Conservation (phyloP, 2,113 vertebrate genomes). For the Oncorhynchus nerka region DNA sequence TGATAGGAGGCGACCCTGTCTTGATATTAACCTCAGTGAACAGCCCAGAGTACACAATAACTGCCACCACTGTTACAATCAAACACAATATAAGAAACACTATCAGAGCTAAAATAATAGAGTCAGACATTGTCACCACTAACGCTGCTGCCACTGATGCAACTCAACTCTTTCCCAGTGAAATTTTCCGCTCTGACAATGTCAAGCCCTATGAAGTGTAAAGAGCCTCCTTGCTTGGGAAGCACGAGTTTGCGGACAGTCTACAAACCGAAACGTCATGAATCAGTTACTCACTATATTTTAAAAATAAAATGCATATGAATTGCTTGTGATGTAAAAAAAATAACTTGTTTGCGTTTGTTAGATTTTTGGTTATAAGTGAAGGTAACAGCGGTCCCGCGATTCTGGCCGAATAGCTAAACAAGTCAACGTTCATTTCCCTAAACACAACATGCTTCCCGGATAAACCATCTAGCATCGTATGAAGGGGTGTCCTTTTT, state of each 20-base stretch:
- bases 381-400: not conserved
- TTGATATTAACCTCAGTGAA: slow-evolving; percentile 81
- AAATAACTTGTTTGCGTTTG: not conserved
- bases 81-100: slow-evolving; percentile 76
- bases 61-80: slow-evolving; percentile 78
- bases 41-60: slow-evolving; percentile 86
- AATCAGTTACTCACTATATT: not conserved
- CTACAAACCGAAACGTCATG: not conserved
- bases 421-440: slow-evolving; percentile 55
- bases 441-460: slow-evolving; percentile 72
- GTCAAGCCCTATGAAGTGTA: too few relatives aligned
- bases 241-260: too few relatives aligned
- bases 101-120: slow-evolving; percentile 82
- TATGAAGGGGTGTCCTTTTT: slow-evolving; percentile 8
- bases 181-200: not conserved
- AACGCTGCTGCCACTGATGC: slow-evolving; percentile 9
- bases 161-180: not conserved
- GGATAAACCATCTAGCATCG: slow-evolving; percentile 53
- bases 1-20: slow-evolving; percentile 86
- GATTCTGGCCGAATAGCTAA: slow-evolving; percentile 14
- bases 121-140: slow-evolving; percentile 78
- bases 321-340: not conserved
- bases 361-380: not conserved
- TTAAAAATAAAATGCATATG: not conserved
- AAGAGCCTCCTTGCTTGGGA: too few relatives aligned